A percentile compares a stretch with the other conserved stretches of the same genome.
phyloP scores from a whole-genome alignment of 2,113 vertebrate species.

The Ivindomyrus marchei region DNA sequence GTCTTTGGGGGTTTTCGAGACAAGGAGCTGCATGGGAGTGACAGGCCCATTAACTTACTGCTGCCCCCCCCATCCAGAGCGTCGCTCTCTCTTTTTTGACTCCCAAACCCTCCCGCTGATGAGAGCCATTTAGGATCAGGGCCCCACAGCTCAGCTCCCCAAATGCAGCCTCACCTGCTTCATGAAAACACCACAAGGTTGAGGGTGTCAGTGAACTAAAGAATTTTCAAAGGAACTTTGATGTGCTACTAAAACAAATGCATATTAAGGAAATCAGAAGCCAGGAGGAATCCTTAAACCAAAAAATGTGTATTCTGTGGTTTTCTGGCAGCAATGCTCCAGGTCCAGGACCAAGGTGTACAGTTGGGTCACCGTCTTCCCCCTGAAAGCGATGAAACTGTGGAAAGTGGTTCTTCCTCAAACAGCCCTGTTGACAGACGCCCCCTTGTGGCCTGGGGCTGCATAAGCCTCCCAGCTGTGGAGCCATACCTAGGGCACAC shows the following conservation, averaged over 20 bases:
- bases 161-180: neutral
- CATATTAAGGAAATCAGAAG: neutral
- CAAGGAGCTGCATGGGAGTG: neutral
- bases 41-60: neutral
- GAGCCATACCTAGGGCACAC: neutral
- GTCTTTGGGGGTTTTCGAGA: neutral
- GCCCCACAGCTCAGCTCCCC: neutral
- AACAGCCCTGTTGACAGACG: neutral
- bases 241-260: neutral
- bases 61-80: neutral
- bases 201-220: neutral
- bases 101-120: neutral
- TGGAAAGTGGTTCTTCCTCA: neutral
- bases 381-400: neutral
- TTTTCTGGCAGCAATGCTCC: neutral
- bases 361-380: neutral
- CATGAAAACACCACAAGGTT: neutral
- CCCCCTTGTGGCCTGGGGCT: neutral
- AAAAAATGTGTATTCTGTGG: neutral
- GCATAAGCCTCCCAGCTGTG: neutral
- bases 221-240: neutral
- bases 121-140: neutral
- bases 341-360: neutral
- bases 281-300: neutral
- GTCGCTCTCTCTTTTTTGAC: neutral